Evolutionary conservation across 2,113 vertebrate species (phyloP).

Genomic region (Diphyllodes magnificus): DNA sequence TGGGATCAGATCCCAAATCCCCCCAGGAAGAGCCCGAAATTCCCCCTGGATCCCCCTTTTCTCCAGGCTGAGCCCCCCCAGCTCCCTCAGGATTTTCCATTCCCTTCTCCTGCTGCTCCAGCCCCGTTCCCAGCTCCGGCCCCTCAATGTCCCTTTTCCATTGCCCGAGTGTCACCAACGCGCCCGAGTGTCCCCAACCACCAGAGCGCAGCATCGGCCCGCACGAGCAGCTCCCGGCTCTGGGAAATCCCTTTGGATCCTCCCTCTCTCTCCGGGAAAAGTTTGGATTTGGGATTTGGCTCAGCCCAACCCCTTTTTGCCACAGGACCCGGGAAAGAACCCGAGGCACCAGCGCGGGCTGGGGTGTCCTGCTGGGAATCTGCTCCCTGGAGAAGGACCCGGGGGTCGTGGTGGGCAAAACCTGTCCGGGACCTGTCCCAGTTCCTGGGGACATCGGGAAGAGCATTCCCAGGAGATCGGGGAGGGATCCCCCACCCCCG

Average conservation of each 20-base stretch:
- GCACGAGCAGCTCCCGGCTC: rapidly evolving
- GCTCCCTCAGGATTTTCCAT: background rate
- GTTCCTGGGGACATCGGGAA: background rate
- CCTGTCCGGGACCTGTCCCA: background rate
- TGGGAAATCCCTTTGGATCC: background rate
- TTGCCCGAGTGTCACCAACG: background rate
- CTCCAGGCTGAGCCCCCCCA: background rate
- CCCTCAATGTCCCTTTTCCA: background rate
- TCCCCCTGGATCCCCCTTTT: background rate
- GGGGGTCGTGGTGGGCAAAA: background rate
- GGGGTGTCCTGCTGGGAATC: background rate
- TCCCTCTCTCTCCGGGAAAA: background rate
- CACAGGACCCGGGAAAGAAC: background rate
- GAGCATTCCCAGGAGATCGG: background rate
- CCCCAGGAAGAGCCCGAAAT: background rate
- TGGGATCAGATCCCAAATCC: background rate
- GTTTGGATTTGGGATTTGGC: rapidly evolving
- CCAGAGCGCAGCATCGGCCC: background rate
- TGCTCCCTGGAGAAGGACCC: rapidly evolving
- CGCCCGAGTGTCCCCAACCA: background rate
- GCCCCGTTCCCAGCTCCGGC: background rate
- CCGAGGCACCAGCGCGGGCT: background rate
- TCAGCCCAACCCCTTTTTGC: background rate
- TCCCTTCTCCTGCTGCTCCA: background rate
- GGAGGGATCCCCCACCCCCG: background rate